Evolutionary conservation across 2,113 vertebrate genomes (phyloP), one percentile per base, ranked within the genome.

Genomic region (Cyprichromis sp.): DNA sequence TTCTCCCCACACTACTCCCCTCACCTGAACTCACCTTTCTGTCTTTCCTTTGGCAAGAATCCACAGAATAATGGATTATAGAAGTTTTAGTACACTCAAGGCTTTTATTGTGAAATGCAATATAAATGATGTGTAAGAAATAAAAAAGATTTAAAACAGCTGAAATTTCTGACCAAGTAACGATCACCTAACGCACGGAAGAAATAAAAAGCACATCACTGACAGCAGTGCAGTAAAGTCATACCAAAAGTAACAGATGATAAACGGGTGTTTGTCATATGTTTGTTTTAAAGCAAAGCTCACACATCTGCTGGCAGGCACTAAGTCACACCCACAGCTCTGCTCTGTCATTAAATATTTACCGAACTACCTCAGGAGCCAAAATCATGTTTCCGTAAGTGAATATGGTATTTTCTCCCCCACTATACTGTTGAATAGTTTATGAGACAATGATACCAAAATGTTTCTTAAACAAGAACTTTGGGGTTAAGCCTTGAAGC

Each of bases 341-440:
- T 76, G 16, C 42, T 76, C 24, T 29, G 47, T 82, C 79, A 78
- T 85, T 13, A 92, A 87, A 91, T 88, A 91, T 91, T 89, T 78
- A 91, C 81, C 7, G 21, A 80, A 80, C 85, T 16, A 80, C 50
- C 24, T 78, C 71, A 78, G n/a, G 54, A 55, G 34, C 59, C 78
- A 68, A 85, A 66, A 17, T 73, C 38, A 55, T 38, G 11, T 29
- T 61, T 88, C 47, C n/a, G 4, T 80, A 36, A 10, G 8, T 24
- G n/a, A 52, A 66, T 83, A n/a, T 54, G 21, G 4, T 45, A 38
- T 84, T 21, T 16, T 53, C 78, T 54, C 11, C 11, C 40, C 3
- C 17, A 34, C 73, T 78, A 38, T 17, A 21, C 40, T 52, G 10
- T 16, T 86, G 11, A 85, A 88, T 36, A 42, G 9, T 84, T 84